Percentiles rank a stretch among this genome's conserved stretches.
Evolutionary conservation across 2,797 vertebrate species (phyloP).

Genomic region (Emydoidea blandingii): DNA sequence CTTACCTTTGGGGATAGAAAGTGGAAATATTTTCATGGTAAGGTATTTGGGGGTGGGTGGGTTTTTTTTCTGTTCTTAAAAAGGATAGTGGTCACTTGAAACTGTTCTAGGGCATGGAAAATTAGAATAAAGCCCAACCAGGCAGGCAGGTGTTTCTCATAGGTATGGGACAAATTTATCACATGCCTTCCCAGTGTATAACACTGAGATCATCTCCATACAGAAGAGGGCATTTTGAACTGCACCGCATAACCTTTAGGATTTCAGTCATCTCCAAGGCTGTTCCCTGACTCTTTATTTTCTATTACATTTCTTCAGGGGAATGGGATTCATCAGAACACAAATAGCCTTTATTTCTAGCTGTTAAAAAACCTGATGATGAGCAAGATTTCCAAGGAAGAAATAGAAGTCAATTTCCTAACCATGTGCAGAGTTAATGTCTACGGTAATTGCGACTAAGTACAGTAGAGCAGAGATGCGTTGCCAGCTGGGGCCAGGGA

Average conservation of each 20-base stretch:
- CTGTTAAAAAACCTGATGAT: slow-evolving; percentile 75
- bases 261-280: slow-evolving; percentile 53
- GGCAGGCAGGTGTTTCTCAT: not conserved
- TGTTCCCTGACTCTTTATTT: slow-evolving; percentile 65
- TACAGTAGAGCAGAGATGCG: slow-evolving; percentile 66
- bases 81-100: not conserved
- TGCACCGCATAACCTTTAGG: slow-evolving; percentile 39
- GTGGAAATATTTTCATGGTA: not conserved
- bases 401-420: slow-evolving; percentile 69
- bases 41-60: not conserved
- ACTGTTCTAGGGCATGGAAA: not conserved
- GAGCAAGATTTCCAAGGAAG: slow-evolving; percentile 74
- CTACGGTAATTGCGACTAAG: slow-evolving; percentile 70
- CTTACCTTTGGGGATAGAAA: not conserved
- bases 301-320: slow-evolving; percentile 74
- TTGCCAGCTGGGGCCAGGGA: slow-evolving; percentile 75
- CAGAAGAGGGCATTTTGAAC: slow-evolving; percentile 42
- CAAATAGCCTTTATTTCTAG: slow-evolving; percentile 78
- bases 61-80: no score
- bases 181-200: not conserved
- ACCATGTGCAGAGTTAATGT: slow-evolving; percentile 69
- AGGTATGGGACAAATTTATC: slow-evolving; percentile 13
- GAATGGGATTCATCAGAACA: slow-evolving; percentile 75
- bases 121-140: not conserved
- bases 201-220: not conserved